A percentile compares a stretch with the other conserved stretches of the same genome.
These are phyloP conservation scores for Penaeus chinensis DNA, from an alignment of 1,140 invertebrate genomes.

Conservation along the genomic window DNA sequence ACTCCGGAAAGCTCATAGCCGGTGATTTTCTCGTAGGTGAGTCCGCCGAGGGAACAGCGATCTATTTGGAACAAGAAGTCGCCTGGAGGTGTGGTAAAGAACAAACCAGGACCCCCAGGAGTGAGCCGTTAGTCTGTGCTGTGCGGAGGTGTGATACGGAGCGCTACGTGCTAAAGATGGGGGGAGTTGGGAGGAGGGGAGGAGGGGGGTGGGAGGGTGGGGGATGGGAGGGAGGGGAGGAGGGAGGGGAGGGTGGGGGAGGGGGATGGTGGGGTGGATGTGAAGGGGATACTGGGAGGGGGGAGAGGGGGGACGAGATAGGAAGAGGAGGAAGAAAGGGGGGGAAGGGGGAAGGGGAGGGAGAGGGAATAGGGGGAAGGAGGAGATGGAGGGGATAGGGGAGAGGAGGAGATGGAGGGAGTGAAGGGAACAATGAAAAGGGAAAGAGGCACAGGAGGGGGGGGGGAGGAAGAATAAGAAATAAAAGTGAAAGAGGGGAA, in stretches of 20 bases:
- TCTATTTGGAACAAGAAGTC: slow-evolving; percentile 52
- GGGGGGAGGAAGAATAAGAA: too few relatives aligned
- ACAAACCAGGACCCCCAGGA: slow-evolving; percentile 24
- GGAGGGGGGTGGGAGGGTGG: not conserved
- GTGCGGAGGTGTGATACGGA: not conserved
- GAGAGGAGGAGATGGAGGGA: too few relatives aligned
- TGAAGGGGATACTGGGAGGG: not conserved
- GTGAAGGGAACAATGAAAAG: too few relatives aligned
- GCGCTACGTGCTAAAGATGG: not conserved
- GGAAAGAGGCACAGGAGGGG: too few relatives aligned
- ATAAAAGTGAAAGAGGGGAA: too few relatives aligned
- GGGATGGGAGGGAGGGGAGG: not conserved
- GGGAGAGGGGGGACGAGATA: not conserved
- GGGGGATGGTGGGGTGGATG: not conserved
- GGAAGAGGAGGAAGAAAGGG: not conserved
- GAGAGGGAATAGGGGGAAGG: too few relatives aligned
- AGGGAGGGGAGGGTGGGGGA: not conserved
- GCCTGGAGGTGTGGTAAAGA: slow-evolving; percentile 36
- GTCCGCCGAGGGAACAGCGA: slow-evolving; percentile 65
- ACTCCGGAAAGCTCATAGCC: slow-evolving; percentile 69
- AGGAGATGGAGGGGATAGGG: too few relatives aligned
- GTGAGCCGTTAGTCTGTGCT: slow-evolving; percentile 25
- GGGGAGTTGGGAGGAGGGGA: not conserved
- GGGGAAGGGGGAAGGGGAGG: too few relatives aligned
- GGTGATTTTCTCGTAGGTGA: slow-evolving; percentile 69